These are phyloP conservation scores for Styela clava DNA, from an alignment of 23 tunicate genomes.

Conservation along the genomic window DNA sequence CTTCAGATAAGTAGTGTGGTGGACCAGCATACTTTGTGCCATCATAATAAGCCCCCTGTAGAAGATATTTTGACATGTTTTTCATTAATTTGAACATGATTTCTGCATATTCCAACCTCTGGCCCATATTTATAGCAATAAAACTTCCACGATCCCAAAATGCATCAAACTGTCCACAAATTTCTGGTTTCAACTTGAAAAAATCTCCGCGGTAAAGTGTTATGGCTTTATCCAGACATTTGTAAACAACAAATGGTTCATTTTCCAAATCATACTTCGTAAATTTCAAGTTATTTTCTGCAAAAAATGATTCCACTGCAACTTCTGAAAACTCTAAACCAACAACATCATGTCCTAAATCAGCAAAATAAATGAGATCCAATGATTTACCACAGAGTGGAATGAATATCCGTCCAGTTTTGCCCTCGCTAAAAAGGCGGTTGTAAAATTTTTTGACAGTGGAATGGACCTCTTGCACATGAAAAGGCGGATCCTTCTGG, in stretches of 20 bases:
- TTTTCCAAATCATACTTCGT: background rate
- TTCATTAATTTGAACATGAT: constrained; percentile 31
- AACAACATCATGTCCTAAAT: constrained; percentile 62
- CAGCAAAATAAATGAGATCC: constrained; percentile 63
- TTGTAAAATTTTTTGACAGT: background rate
- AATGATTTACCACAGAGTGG: constrained; percentile 89
- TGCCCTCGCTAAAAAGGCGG: background rate
- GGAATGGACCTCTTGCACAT: background rate
- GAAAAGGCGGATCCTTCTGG: constrained; percentile 36
- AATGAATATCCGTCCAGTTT: constrained; percentile 28
- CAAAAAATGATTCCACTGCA: constrained; percentile 23
- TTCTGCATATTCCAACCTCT: constrained; percentile 29
- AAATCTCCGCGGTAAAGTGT: constrained; percentile 76
- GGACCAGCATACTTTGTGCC: constrained; percentile 42
- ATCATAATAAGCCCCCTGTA: constrained; percentile 20
- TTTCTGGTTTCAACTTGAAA: constrained; percentile 25
- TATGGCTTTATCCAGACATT: constrained; percentile 31
- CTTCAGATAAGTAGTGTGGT: constrained; percentile 28
- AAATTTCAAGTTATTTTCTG: constrained; percentile 2
- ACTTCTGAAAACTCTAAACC: constrained; percentile 67
- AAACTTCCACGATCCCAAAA: constrained; percentile 64
- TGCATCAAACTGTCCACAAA: constrained; percentile 63
- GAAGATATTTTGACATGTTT: constrained; percentile 20
- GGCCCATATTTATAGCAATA: constrained; percentile 40
- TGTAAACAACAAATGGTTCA: constrained; percentile 16